phyloP scores from a whole-genome alignment of 2,888 invertebrate genomes.

The Diarsia brunnea region DNA sequence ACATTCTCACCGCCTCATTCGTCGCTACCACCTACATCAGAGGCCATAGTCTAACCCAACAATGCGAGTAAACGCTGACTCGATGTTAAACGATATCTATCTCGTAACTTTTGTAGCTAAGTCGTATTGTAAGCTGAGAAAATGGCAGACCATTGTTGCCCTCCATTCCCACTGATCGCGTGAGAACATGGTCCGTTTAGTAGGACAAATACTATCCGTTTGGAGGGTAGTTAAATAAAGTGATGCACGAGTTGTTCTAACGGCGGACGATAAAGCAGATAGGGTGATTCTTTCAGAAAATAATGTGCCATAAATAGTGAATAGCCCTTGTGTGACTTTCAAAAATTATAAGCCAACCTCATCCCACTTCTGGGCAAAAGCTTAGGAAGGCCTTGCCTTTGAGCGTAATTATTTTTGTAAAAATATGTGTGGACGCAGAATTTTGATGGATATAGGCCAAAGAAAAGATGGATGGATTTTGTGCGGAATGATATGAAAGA shows the following conservation, averaged over 20 bases:
- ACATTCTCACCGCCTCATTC: neutral
- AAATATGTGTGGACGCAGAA: no score
- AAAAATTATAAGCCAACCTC: neutral
- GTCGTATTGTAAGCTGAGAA: constrained; percentile 3
- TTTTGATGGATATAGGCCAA: no score
- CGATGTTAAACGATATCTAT: constrained; percentile 23
- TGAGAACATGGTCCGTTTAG: constrained; percentile 9
- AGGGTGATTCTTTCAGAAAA: neutral
- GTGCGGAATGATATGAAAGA: no score
- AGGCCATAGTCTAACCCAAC: neutral
- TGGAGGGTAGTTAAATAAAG: constrained; percentile 25
- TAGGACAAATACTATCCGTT: constrained; percentile 22
- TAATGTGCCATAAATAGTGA: neutral
- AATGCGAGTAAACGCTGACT: constrained; percentile 2
- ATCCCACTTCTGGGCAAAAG: neutral
- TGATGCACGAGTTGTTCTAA: constrained; percentile 24
- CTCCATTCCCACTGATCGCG: constrained; percentile 4
- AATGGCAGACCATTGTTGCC: constrained; percentile 30
- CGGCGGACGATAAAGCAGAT: constrained; percentile 20
- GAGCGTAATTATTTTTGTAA: neutral
- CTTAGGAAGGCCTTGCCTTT: no score
- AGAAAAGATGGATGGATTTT: no score
- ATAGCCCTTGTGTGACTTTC: neutral
- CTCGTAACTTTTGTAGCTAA: constrained; percentile 4
- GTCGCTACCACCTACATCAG: neutral